Evolutionary conservation across 2,797 vertebrate species (phyloP).

Genomic region (Leuciscus waleckii): DNA sequence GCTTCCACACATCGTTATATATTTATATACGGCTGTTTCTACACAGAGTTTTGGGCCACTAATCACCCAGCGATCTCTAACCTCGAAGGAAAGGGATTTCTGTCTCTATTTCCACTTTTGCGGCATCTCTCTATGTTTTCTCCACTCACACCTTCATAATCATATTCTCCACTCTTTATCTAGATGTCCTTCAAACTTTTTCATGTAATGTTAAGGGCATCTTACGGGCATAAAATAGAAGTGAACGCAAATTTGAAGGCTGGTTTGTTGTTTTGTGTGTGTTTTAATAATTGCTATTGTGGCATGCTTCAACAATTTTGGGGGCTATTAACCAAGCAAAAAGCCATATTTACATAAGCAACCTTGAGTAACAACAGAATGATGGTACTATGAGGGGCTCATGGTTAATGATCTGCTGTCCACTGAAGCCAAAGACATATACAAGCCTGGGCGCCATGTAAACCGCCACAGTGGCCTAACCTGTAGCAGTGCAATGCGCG

Average conservation of each 20-base stretch:
- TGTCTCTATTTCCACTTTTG: background rate
- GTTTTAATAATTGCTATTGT: background rate
- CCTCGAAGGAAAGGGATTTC: slow-evolving; percentile 28
- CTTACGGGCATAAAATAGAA: background rate
- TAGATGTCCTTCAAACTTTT: slow-evolving; percentile 2
- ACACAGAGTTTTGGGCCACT: slow-evolving; percentile 69
- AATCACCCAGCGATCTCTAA: slow-evolving; percentile 71
- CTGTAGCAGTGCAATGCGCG: slow-evolving; percentile 75
- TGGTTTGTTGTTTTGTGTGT: background rate
- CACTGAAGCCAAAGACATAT: slow-evolving; percentile 77
- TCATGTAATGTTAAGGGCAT: background rate
- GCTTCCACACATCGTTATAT: slow-evolving; percentile 52
- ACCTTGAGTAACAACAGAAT: slow-evolving; percentile 27
- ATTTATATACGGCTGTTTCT: slow-evolving; percentile 46
- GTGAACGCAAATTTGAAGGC: background rate
- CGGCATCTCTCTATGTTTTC: background rate
- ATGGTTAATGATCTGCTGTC: slow-evolving; percentile 41
- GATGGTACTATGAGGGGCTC: slow-evolving; percentile 26
- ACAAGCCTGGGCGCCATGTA: slow-evolving; percentile 66
- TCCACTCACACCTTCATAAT: slow-evolving; percentile 1
- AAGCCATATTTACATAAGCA: slow-evolving; percentile 52
- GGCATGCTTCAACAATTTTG: slow-evolving; percentile 8
- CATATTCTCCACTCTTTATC: slow-evolving; percentile 13
- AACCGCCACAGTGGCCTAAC: slow-evolving; percentile 76
- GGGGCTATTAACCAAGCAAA: slow-evolving; percentile 21